These are phyloP conservation scores for Noctua comes DNA, from an alignment of 2,888 invertebrate species.

Conservation along the genomic window DNA sequence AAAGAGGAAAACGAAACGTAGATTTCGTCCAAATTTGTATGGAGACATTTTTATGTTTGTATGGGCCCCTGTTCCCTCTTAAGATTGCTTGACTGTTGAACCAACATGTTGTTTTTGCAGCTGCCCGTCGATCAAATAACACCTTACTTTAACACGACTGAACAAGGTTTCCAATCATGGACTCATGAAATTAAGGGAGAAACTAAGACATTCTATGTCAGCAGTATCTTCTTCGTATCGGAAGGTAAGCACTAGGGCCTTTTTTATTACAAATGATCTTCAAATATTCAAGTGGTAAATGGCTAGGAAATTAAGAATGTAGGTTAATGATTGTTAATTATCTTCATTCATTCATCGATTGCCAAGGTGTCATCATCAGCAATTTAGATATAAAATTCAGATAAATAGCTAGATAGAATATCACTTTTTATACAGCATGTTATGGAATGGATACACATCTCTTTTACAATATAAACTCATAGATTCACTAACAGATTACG, in stretches of 20 bases:
- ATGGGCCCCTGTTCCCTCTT: no score
- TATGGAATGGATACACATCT: no score
- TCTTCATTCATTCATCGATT: neutral
- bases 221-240: neutral
- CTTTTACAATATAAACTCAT: neutral
- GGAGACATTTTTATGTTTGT: no score
- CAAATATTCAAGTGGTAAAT: neutral
- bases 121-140: rapidly evolving
- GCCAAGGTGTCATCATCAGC: neutral
- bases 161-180: neutral
- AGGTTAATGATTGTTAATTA: neutral
- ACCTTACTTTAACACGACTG: rapidly evolving
- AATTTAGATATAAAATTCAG: neutral
- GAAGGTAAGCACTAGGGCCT: neutral
- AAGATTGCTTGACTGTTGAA: neutral
- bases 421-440: no score
- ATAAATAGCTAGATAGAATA: neutral
- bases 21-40: no score
- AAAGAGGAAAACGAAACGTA: no score
- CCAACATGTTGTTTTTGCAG: constrained; percentile 11
- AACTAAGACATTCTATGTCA: neutral
- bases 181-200: neutral
- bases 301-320: neutral
- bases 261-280: neutral
- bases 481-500: neutral